Conservation (phyloP, 2,888 invertebrate species). For the Ophonus ardosiacus region DNA sequence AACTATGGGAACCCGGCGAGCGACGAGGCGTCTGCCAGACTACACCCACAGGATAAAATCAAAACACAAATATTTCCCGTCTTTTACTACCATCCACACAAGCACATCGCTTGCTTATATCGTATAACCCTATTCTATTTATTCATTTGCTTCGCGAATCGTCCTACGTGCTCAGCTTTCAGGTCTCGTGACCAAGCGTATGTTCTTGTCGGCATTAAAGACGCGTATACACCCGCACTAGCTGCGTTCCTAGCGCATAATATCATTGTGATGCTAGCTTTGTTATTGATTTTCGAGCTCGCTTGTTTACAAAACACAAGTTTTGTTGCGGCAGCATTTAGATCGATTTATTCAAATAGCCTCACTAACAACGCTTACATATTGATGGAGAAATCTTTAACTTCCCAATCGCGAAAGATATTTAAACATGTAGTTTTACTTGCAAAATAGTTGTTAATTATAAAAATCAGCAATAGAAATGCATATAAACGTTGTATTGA, state of each 20-base stretch:
- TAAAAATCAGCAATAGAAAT: neutral
- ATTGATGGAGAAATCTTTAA: slow-evolving; percentile 12
- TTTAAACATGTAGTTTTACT: neutral
- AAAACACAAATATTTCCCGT: slow-evolving; percentile 16
- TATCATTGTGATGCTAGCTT: slow-evolving; percentile 47
- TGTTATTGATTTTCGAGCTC: slow-evolving; percentile 61
- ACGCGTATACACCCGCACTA: slow-evolving; percentile 43
- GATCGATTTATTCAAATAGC: slow-evolving; percentile 46
- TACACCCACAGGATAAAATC: slow-evolving; percentile 41
- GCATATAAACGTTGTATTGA: neutral
- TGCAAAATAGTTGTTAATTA: neutral
- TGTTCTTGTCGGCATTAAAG: slow-evolving; percentile 13
- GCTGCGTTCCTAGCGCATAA: slow-evolving; percentile 48
- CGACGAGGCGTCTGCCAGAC: slow-evolving; percentile 18
- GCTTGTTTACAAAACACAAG: slow-evolving; percentile 60
- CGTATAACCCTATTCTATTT: neutral
- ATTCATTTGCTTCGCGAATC: slow-evolving; percentile 17
- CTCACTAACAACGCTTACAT: neutral
- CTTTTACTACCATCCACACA: neutral
- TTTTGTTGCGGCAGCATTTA: slow-evolving; percentile 34
- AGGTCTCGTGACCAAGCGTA: slow-evolving; percentile 29
- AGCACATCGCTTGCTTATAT: neutral
- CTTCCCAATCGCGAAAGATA: neutral
- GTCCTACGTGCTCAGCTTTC: neutral
- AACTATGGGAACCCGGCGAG: neutral